A percentile compares a stretch with the other conserved stretches of the same genome.
phyloP scores from a whole-genome alignment of 2,888 invertebrate species.

The Pammene fasciana region DNA sequence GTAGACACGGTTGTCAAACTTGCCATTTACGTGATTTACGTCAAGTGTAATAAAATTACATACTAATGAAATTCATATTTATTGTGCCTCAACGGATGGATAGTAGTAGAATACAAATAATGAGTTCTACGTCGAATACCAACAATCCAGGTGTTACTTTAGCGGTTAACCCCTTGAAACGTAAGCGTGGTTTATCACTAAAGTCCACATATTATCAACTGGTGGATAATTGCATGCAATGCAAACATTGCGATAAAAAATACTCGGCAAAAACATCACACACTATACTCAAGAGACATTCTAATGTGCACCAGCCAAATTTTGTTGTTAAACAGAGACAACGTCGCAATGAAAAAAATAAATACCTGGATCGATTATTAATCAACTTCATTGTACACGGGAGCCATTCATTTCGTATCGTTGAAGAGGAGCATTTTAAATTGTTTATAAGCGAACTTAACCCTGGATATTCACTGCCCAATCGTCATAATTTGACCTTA shows the following conservation, averaged over 20 bases:
- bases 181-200: background rate
- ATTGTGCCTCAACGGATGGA: no score
- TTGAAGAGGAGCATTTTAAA: background rate
- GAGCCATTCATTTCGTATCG: background rate
- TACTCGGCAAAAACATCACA: conserved; percentile 8
- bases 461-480: no score
- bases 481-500: no score
- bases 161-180: background rate
- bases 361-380: background rate
- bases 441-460: no score
- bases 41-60: no score
- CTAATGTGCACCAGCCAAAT: background rate
- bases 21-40: no score
- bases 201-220: conserved; percentile 10
- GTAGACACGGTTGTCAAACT: no score
- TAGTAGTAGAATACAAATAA: no score
- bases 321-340: conserved; percentile 1
- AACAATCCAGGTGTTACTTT: background rate
- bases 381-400: no score
- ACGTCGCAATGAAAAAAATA: background rate
- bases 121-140: background rate
- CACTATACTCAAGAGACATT: conserved; percentile 14
- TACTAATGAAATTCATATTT: no score
- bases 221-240: background rate
- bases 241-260: conserved; percentile 5